phyloP scores from a whole-genome alignment of 2,888 invertebrate species.

The Myathropa florea region DNA sequence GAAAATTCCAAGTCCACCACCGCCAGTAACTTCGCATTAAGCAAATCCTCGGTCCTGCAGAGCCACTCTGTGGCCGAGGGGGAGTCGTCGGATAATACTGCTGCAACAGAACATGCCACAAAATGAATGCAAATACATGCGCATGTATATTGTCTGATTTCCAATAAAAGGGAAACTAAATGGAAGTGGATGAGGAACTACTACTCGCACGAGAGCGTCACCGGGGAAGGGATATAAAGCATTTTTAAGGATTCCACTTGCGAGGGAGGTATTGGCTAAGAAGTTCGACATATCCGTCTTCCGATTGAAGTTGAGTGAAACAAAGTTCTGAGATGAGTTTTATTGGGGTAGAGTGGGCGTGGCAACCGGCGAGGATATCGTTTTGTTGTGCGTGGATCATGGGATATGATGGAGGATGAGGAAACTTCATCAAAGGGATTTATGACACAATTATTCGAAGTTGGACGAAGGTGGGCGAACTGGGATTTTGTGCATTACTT shows the following conservation, averaged over 20 bases:
- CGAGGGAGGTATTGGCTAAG: neutral
- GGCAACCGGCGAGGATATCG: neutral
- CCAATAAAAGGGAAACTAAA: slow-evolving; percentile 45
- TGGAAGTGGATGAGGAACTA: slow-evolving; percentile 45
- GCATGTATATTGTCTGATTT: slow-evolving; percentile 70
- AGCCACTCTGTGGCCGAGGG: neutral
- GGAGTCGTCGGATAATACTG: neutral
- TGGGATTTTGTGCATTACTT: too few species aligned
- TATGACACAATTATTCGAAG: neutral
- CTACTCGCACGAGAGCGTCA: neutral
- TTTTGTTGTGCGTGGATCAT: neutral
- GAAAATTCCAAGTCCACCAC: slow-evolving; percentile 64
- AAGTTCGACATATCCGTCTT: neutral
- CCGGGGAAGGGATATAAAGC: slow-evolving; percentile 13
- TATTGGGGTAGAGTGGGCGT: neutral
- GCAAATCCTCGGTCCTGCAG: slow-evolving; percentile 35
- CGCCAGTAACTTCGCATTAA: slow-evolving; percentile 62
- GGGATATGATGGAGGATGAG: too few species aligned
- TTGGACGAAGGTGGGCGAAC: neutral
- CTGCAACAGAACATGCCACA: slow-evolving; percentile 48
- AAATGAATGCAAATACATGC: slow-evolving; percentile 70
- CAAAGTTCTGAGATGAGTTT: neutral
- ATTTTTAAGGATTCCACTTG: slow-evolving; percentile 31
- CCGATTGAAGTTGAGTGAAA: neutral
- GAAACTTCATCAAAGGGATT: neutral